These are phyloP conservation scores for Porites divaricata DNA, from an alignment of 92 coral and sea anemone genomes.

Conservation along the genomic window DNA sequence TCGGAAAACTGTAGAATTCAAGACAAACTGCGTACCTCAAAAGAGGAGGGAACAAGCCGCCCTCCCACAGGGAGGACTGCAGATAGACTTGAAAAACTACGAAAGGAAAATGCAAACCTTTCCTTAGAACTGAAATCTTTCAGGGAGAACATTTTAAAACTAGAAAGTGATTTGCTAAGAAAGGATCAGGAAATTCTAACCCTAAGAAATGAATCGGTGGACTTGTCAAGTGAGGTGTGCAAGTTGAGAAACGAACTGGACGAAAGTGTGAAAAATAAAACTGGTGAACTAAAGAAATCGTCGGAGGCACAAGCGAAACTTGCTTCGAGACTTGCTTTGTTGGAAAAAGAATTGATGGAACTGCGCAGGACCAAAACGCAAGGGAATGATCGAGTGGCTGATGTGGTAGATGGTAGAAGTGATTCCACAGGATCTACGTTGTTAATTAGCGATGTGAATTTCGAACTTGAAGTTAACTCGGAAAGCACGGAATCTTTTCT, in stretches of 20 bases:
- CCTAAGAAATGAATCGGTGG: constrained; percentile 83
- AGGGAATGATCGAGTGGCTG: constrained; percentile 29
- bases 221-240: constrained; percentile 82
- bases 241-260: constrained; percentile 73
- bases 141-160: constrained; percentile 67
- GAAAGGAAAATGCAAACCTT: constrained; percentile 56
- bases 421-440: constrained; percentile 44
- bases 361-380: constrained; percentile 36
- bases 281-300: constrained; percentile 38
- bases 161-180: constrained; percentile 73
- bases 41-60: constrained; percentile 21
- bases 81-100: constrained; percentile 32
- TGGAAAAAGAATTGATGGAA: constrained; percentile 56
- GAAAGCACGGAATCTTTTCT: constrained; percentile 14
- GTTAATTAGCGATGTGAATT: constrained; percentile 35
- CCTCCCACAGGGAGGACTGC: constrained; percentile 41
- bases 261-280: constrained; percentile 47
- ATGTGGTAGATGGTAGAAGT: constrained; percentile 45
- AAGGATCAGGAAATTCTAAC: constrained; percentile 83
- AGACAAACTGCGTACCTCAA: constrained; percentile 3
- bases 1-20: constrained; percentile 41
- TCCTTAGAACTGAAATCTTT: constrained; percentile 55
- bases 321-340: constrained; percentile 5
- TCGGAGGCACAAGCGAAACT: constrained; percentile 43
- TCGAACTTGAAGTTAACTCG: background rate